Base-by-base conservation (phyloP, 2,797 vertebrate species). In the Benthosema pterotum region DNA sequence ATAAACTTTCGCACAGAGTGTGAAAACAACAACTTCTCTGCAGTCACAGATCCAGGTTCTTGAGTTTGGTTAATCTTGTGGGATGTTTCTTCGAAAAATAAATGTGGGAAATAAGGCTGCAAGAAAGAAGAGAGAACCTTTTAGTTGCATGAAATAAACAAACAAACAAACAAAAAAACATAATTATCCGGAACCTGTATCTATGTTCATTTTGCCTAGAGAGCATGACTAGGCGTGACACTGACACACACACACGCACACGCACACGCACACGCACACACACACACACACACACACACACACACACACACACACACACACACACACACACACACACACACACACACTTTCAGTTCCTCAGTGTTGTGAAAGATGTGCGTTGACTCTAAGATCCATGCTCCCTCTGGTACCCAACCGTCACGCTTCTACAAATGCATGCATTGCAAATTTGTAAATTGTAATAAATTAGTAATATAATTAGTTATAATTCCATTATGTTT, bases 331-430 rank as follows among this genome's bases (percentile, higher is more conserved):
- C n/a, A n/a, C n/a, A n/a, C n/a, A n/a, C n/a, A n/a, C n/a, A n/a
- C n/a, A n/a, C n/a, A n/a, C n/a, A n/a, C n/a, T n/a, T 85, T 87
- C 85, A 85, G 80, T 87, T 88, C 85, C 83, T 62, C 58, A 32
- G 63, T 52, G 4, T 64, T 45, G 3, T 71, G 71, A 76, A 4
- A 2, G 19, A 69, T 38, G 32, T 38, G 32, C 11, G 32, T 9
- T 38, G 32, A 9, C 32, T 9, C 32, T 9, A 38, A 8, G 32
- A 2, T 38, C 2, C 32, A 38, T 11, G 32, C 32, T 38, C 8
- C 8, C 32, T 38, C 32, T 38, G 32, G 11, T 38, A 9, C 32
- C 8, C 32, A 38, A 38, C 11, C 11, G 32, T 38, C 8, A 38
- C 32, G 8, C 32, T 38, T 38, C 32, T 38, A 9, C 32, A 38